Conservation (phyloP, 2,888 invertebrate genomes). For the Stegana nigrithorax region DNA sequence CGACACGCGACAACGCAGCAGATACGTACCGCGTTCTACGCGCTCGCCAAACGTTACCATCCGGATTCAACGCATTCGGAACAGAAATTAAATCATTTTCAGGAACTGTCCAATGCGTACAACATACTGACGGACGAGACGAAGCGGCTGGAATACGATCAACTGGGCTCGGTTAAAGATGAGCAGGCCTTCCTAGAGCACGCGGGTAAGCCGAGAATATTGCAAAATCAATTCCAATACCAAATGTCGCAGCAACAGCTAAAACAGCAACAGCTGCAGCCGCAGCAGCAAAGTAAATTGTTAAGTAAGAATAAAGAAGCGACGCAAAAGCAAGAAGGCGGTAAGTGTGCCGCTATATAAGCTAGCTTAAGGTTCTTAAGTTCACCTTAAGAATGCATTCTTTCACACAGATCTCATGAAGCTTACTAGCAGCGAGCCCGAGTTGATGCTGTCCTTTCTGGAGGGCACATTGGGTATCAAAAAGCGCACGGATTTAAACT, state of each 20-base stretch:
- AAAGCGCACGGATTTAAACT: slow-evolving; percentile 52
- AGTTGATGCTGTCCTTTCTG: slow-evolving; percentile 53
- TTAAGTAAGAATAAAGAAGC: too few relatives aligned
- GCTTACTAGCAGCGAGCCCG: slow-evolving; percentile 43
- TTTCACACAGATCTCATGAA: slow-evolving; percentile 42
- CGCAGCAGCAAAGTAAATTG: too few relatives aligned
- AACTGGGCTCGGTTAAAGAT: slow-evolving; percentile 50
- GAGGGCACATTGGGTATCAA: slow-evolving; percentile 62
- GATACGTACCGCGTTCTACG: slow-evolving; percentile 64
- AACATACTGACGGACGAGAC: slow-evolving; percentile 87
- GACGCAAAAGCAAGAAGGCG: slow-evolving; percentile 10
- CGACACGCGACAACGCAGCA: slow-evolving; percentile 52
- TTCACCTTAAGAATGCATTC: too few relatives aligned
- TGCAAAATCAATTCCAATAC: not conserved
- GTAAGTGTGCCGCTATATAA: slow-evolving; percentile 17
- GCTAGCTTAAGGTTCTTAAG: too few relatives aligned
- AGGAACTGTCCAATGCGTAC: slow-evolving; percentile 98
- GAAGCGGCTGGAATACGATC: slow-evolving; percentile 76
- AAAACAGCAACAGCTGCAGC: slow-evolving; percentile 26
- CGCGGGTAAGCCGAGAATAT: slow-evolving; percentile 41
- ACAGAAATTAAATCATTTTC: slow-evolving; percentile 68
- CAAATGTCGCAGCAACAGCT: not conserved
- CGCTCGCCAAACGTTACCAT: slow-evolving; percentile 65
- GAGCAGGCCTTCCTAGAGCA: slow-evolving; percentile 52
- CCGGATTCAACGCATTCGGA: slow-evolving; percentile 58